These are phyloP conservation scores for Euspilapteryx auroguttella DNA, from an alignment of 2,888 invertebrate species.

Conservation along the genomic window DNA sequence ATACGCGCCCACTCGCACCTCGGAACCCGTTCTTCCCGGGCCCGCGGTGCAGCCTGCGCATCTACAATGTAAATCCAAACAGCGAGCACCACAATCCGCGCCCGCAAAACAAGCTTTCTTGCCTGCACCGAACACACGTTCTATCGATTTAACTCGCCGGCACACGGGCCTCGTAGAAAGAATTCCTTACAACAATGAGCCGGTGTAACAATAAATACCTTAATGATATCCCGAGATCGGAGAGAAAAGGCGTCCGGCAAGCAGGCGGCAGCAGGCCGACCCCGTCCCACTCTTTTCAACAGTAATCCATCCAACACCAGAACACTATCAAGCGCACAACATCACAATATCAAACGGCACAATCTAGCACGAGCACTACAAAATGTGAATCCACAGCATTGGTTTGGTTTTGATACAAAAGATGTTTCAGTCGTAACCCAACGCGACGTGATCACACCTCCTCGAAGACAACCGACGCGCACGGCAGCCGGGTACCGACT, in stretches of 20 bases:
- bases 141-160: slow-evolving; percentile 47
- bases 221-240: slow-evolving; percentile 59
- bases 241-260: slow-evolving; percentile 50
- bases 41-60: slow-evolving; percentile 32
- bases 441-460: slow-evolving; percentile 24
- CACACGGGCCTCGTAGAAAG: slow-evolving; percentile 43
- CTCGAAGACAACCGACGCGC: slow-evolving; percentile 32
- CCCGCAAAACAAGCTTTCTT: neutral
- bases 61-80: slow-evolving; percentile 50
- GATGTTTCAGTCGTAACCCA: slow-evolving; percentile 48
- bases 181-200: slow-evolving; percentile 58
- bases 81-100: slow-evolving; percentile 32
- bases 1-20: slow-evolving; percentile 37
- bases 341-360: slow-evolving; percentile 46
- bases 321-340: slow-evolving; percentile 26
- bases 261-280: slow-evolving; percentile 35
- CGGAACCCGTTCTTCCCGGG: slow-evolving; percentile 27
- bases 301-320: slow-evolving; percentile 39
- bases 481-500: slow-evolving; percentile 54
- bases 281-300: slow-evolving; percentile 45
- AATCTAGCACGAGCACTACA: slow-evolving; percentile 48
- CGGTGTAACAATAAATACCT: slow-evolving; percentile 62
- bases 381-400: slow-evolving; percentile 48
- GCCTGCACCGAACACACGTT: slow-evolving; percentile 8
- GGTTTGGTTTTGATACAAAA: slow-evolving; percentile 40